phyloP scores from a whole-genome alignment of 2,113 vertebrate species.

The Odontophorus gujanensis region DNA sequence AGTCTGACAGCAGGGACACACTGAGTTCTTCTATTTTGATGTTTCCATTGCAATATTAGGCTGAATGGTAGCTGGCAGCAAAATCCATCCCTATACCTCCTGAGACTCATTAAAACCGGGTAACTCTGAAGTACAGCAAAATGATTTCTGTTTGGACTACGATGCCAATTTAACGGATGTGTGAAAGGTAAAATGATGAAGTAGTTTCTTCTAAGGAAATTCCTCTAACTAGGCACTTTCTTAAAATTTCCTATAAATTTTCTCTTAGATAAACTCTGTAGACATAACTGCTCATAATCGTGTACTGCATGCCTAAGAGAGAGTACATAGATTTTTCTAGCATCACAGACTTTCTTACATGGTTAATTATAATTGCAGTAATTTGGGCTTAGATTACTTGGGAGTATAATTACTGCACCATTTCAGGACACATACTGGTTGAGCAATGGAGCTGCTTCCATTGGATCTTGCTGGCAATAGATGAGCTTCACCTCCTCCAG shows the following conservation, averaged over 20 bases:
- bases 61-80: conserved; percentile 54
- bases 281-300: neutral
- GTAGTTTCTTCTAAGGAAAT: conserved; percentile 51
- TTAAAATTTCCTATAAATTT: conserved; percentile 1
- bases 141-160: conserved; percentile 54
- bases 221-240: conserved; percentile 24
- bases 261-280: conserved; percentile 30
- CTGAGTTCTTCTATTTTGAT: neutral
- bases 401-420: neutral
- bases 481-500: neutral
- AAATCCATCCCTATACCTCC: conserved; percentile 51
- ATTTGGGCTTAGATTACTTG: neutral
- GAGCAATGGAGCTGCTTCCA: neutral
- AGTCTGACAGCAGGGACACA: neutral
- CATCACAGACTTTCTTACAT: neutral
- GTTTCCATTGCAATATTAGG: conserved; percentile 18
- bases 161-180: conserved; percentile 47
- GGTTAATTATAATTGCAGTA: neutral
- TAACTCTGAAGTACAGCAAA: conserved; percentile 43
- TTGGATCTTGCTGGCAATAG: neutral
- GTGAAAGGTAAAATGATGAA: conserved; percentile 69
- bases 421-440: neutral
- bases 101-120: conserved; percentile 75
- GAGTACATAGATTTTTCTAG: neutral
- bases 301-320: neutral